Percentiles rank a stretch among this genome's conserved stretches.
These are phyloP conservation scores for Podilymbus podiceps DNA, from an alignment of 2,113 vertebrate genomes.

Conservation along the genomic window DNA sequence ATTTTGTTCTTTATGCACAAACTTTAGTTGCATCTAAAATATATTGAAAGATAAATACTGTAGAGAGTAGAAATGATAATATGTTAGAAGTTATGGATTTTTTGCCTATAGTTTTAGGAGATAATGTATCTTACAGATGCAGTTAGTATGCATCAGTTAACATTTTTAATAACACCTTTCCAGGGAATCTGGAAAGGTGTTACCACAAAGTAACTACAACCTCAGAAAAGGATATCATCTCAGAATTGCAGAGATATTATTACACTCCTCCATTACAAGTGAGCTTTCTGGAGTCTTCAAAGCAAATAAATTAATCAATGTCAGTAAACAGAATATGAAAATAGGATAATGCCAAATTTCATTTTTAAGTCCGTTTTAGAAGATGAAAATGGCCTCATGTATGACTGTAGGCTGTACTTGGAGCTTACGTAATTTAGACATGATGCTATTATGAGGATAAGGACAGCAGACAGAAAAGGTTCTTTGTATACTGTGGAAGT, in stretches of 20 bases:
- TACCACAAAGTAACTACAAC: neutral
- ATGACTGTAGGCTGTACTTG: neutral
- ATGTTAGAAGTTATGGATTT: neutral
- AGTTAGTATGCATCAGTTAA: neutral
- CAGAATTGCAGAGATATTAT: neutral
- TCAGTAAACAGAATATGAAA: conserved; percentile 3
- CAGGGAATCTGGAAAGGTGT: neutral
- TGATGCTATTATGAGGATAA: neutral
- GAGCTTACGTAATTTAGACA: neutral
- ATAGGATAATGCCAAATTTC: neutral
- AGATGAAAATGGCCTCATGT: neutral
- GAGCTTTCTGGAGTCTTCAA: neutral
- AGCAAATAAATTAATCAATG: conserved; percentile 15
- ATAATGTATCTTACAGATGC: neutral
- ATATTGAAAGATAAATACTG: neutral
- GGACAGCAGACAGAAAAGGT: neutral
- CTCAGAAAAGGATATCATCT: neutral
- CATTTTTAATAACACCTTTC: neutral
- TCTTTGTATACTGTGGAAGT: neutral
- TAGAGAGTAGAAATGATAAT: neutral
- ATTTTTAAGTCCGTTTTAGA: conserved; percentile 1
- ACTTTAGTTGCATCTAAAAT: neutral
- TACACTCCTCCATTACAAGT: neutral
- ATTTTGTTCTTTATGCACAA: neutral
- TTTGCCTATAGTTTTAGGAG: neutral